Conservation (phyloP, 2,888 invertebrate genomes). For the Coelogynopora nodosa region DNA sequence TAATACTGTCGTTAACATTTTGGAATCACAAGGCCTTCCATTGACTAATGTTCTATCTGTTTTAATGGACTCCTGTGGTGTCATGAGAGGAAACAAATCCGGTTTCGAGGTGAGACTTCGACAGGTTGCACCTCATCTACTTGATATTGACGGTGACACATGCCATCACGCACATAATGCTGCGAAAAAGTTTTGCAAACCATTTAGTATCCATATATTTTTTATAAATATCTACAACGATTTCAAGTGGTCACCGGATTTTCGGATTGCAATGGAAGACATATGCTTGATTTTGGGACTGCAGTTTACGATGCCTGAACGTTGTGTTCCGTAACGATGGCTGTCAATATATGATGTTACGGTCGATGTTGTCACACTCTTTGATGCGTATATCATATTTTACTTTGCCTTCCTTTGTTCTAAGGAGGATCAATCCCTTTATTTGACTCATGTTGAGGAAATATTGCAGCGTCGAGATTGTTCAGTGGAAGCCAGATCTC, state of each 20-base stretch:
- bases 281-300: conserved; percentile 9
- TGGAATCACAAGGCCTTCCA: background rate
- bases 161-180: background rate
- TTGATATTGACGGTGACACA: background rate
- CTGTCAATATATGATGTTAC: conserved; percentile 4
- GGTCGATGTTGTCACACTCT: background rate
- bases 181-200: background rate
- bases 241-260: conserved; percentile 49
- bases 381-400: conserved; percentile 13
- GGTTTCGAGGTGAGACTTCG: background rate
- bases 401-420: conserved; percentile 18
- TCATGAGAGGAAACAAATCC: background rate
- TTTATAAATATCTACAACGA: conserved; percentile 46
- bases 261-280: background rate
- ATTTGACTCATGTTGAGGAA: background rate
- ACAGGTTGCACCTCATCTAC: background rate
- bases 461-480: background rate
- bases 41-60: background rate
- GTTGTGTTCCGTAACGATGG: conserved; percentile 15
- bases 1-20: background rate
- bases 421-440: background rate
- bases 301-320: conserved; percentile 8
- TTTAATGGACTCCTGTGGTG: background rate
- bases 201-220: background rate
- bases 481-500: conserved; percentile 19